Percentiles rank a stretch among this genome's conserved stretches.
These are phyloP conservation scores for Myanophis thanlyinensis DNA, from an alignment of 2,113 vertebrate genomes.

Conservation along the genomic window DNA sequence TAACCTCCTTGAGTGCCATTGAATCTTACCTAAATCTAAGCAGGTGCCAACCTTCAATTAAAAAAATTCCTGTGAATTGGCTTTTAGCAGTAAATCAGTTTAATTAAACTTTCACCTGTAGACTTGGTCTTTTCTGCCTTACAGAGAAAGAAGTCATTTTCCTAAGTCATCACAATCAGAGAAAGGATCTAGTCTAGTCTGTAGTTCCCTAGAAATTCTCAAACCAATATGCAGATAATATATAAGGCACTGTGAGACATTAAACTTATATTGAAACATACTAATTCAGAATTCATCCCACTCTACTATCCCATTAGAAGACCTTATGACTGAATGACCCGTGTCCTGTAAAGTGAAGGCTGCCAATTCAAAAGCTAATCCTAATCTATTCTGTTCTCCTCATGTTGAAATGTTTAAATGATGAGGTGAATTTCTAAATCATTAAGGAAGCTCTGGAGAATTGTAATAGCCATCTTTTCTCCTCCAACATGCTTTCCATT, in stretches of 20 bases:
- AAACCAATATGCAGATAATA: background rate
- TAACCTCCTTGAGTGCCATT: background rate
- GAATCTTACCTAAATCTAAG: background rate
- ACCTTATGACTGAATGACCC: background rate
- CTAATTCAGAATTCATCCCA: background rate
- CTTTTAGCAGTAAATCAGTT: background rate
- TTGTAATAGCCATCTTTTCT: background rate
- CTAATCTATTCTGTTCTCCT: background rate
- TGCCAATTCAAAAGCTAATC: background rate
- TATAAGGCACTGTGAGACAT: background rate
- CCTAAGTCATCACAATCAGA: background rate
- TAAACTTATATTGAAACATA: background rate
- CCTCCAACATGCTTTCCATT: background rate
- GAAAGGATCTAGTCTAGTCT: background rate
- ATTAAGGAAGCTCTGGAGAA: background rate
- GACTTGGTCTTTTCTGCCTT: background rate
- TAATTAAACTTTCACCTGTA: background rate
- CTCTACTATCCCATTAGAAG: background rate
- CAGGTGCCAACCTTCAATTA: background rate
- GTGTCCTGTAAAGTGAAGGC: background rate
- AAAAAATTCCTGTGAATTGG: background rate
- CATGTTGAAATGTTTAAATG: background rate
- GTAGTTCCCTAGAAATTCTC: background rate
- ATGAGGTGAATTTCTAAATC: background rate
- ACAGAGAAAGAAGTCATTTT: background rate